Conservation (phyloP, 2,113 vertebrate species). For the Albula goreensis region DNA sequence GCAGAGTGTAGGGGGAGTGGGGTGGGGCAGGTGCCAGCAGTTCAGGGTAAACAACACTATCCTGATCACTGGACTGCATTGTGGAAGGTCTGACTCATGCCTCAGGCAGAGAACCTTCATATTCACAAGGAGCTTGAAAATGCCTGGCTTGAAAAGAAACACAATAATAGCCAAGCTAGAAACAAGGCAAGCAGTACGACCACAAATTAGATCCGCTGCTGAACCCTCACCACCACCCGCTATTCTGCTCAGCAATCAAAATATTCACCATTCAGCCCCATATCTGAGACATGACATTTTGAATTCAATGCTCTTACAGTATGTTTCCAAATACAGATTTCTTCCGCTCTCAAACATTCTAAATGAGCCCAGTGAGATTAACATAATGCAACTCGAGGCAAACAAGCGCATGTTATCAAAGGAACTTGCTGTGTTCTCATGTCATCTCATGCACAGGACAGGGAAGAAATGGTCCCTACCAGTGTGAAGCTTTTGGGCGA, state of each 20-base stretch:
- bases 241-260: too few species aligned
- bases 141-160: not conserved
- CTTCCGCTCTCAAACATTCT: too few species aligned
- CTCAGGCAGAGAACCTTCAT: not conserved
- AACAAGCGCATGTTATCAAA: too few species aligned
- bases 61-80: not conserved
- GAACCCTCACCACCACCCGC: not conserved
- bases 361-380: too few species aligned
- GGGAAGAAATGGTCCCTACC: conserved; percentile 70
- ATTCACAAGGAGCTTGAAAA: not conserved
- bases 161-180: not conserved
- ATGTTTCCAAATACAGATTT: too few species aligned
- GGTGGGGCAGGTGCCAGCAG: not conserved
- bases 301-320: not conserved
- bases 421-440: not conserved
- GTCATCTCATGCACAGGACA: not conserved
- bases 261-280: too few species aligned
- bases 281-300: not conserved
- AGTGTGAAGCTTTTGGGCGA: conserved; percentile 98
- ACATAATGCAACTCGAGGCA: too few species aligned
- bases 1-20: not conserved
- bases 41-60: not conserved
- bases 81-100: not conserved
- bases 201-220: not conserved
- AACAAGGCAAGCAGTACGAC: too few species aligned